Evolutionary conservation across 2,888 invertebrate genomes (phyloP), one percentile per base, ranked within the genome.

Genomic region (Meliscaeva auricollis): DNA sequence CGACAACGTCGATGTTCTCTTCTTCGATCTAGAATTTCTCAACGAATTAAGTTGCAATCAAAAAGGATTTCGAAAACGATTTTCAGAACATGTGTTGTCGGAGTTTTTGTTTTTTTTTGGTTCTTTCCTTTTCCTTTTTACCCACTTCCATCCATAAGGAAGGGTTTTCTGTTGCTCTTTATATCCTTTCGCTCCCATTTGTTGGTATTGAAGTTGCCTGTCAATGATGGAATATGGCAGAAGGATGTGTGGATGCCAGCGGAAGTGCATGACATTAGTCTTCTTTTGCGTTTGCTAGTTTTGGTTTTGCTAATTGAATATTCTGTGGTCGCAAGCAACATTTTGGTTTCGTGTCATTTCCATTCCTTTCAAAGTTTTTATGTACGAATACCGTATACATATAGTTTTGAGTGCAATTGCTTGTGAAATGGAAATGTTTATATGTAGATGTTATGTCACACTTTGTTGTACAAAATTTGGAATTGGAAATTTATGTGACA

Each of bases 11-110:
- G 6, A n/a, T 26, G 5, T 1, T 7, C 30, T 46, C 52, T 60
- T 15, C 60, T 35, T 13, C 44, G 30, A 68, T 56, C 35, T 66
- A 74, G n/a, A 50, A 38, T 50, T 54, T 41, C 58, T 54, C 48
- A 79, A 74, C 74, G 69, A 79, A 79, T 84, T 75, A 75, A 79
- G 74, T 84, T 84, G 83, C 74, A 84, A 79, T 79, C 79, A 70
- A 74, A 74, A 75, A 70, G 79, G 79, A 84, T 79, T 84, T 84
- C 74, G 69, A 84, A 79, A 79, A 66, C 74, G 69, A 84, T 79
- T 79, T 84, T 79, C 69, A 13, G 44, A 83, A 79, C 79, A 84
- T 84, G 83, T 83, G 83, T 58, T 84, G 79, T 52, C 35, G 56
- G 58, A 66, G 79, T 79, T 70, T 50, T 74, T 54, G 32, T n/a